Evolutionary conservation across 1,140 invertebrate species (phyloP), one percentile per base, ranked within the genome.

Genomic region (Caenorhabditis brenneri): DNA sequence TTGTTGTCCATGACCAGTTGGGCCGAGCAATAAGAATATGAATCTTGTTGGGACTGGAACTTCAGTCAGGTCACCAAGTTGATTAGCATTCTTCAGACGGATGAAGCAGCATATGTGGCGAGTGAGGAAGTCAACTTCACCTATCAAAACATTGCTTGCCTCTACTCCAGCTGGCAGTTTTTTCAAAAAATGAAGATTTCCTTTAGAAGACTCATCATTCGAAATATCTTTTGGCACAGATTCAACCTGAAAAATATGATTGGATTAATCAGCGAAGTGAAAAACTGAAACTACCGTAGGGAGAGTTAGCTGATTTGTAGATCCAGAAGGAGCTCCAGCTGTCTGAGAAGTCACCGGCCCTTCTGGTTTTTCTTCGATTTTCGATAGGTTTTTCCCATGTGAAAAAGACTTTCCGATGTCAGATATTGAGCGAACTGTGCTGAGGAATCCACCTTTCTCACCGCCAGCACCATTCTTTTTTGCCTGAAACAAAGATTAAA

Each of bases 141-240:
- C 97, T 1, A 99, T 96, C 12, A 99, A 92, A 88, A 99, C 97
- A 91, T 98, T 99, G 69, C 96, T 96, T 2, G 97, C 96, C 92
- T 99, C 97, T 0, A 96, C 95, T 27, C 96, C 97, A 0, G 94
- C 93, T n/a, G 97, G 97, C 89, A 99, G 96, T 93, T 99, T 99
- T 51, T 95, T 93, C 96, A 98, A 96, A 88, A 98, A 98, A 88
- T 96, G 94, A 78, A 94, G 94, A 91, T 98, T 98, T 65, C 93
- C 93, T 93, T 96, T 93, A 86, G 87, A 85, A 19, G 90, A 91
- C n/a, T 87, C 90, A 48, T 90, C 87, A 58, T 84, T 88, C 80
- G 86, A 46, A 46, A 89, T 87, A 55, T 91, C 88, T 80, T 90
- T 84, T 49, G 86, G 87, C 29, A 90, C 65, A 0, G 90, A 89